Evolutionary conservation across 92 coral and sea anemone species (phyloP).

Genomic region (Anthopleura xanthogrammica): DNA sequence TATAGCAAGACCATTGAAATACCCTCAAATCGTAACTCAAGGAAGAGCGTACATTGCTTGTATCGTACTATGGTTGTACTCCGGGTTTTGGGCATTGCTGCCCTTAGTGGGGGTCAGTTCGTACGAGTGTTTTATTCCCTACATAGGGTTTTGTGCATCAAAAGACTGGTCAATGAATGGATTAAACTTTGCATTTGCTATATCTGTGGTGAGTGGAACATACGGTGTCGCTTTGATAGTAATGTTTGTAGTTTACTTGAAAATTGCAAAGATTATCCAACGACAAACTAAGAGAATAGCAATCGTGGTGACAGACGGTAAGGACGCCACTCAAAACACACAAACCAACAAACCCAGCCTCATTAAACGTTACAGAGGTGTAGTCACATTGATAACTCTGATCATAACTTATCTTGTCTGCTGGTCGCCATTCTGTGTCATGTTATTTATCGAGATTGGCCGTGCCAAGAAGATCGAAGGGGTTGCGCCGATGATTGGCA

Average conservation of each 20-base stretch:
- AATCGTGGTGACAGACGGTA: not conserved
- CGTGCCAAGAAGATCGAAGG: conserved; percentile 53
- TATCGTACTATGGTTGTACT: conserved; percentile 61
- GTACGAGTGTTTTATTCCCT: conserved; percentile 80
- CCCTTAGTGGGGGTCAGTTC: conserved; percentile 81
- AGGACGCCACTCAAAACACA: not conserved
- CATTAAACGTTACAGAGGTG: conserved; percentile 56
- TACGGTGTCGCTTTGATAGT: conserved; percentile 73
- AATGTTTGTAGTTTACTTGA: conserved; percentile 65
- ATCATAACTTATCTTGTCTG: conserved; percentile 65
- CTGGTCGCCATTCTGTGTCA: conserved; percentile 86
- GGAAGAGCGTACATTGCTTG: conserved; percentile 46
- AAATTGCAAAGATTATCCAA: conserved; percentile 56
- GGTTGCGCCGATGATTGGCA: conserved; percentile 52
- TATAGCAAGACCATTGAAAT: conserved; percentile 49
- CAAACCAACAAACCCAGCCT: conserved; percentile 2
- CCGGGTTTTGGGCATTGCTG: conserved; percentile 73
- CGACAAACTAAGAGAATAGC: conserved; percentile 36
- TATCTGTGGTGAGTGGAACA: conserved; percentile 83
- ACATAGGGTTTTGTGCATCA: conserved; percentile 58
- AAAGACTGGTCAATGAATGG: conserved; percentile 76
- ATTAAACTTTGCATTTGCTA: conserved; percentile 71
- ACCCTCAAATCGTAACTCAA: conserved; percentile 58
- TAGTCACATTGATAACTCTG: conserved; percentile 55
- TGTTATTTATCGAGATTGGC: conserved; percentile 72